These are phyloP conservation scores for Enteromius treurensis DNA, from an alignment of 2,797 vertebrate genomes.

Conservation along the genomic window DNA sequence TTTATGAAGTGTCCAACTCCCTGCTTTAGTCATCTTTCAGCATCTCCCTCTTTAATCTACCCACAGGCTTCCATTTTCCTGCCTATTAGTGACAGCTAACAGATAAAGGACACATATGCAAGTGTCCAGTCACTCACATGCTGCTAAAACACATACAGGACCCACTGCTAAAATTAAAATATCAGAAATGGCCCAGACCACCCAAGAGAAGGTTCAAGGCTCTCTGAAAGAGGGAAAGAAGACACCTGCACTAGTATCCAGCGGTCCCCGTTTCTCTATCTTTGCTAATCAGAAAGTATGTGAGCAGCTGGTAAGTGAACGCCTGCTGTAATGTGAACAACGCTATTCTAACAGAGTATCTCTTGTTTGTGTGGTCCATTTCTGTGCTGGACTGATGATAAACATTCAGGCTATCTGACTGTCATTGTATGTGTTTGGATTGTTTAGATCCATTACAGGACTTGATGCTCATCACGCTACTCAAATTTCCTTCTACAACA, in stretches of 20 bases:
- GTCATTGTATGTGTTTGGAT: neutral
- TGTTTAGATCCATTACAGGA: neutral
- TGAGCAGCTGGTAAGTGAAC: neutral
- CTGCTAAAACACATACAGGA: neutral
- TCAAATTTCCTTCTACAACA: neutral
- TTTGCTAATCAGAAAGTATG: constrained; percentile 14
- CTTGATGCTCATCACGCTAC: neutral
- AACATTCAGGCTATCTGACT: neutral
- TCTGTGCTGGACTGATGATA: constrained; percentile 2
- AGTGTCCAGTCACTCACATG: neutral
- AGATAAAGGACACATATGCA: neutral
- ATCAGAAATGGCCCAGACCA: neutral
- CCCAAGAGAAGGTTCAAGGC: neutral
- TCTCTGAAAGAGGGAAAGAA: constrained; percentile 16
- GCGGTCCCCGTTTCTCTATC: neutral
- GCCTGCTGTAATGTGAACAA: neutral
- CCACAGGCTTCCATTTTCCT: neutral
- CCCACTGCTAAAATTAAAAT: neutral
- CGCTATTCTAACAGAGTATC: constrained; percentile 17
- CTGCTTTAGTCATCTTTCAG: constrained; percentile 1
- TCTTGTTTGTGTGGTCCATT: constrained; percentile 25
- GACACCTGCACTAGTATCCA: constrained; percentile 5
- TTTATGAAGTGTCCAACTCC: neutral
- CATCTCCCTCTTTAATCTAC: neutral
- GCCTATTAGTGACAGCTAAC: constrained; percentile 6